Evolutionary conservation across 2,113 vertebrate genomes (phyloP).

Genomic region (Eupsittula cactorum): DNA sequence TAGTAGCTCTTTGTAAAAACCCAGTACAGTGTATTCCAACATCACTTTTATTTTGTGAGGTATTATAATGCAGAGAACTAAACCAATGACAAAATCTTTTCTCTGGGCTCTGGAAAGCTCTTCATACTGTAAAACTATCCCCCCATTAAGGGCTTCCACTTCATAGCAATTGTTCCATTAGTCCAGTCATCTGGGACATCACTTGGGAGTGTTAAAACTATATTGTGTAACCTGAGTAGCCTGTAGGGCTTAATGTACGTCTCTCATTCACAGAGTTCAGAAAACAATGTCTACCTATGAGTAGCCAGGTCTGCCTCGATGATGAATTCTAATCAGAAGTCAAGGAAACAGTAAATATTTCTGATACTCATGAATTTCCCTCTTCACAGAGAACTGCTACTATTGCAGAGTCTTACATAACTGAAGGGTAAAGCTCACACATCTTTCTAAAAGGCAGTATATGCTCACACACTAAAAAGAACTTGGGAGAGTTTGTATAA

Average conservation of each 20-base stretch:
- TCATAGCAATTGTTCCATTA: not conserved
- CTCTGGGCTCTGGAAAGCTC: not conserved
- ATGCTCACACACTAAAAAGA: not conserved
- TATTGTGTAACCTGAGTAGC: not conserved
- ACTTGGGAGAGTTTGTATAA: not conserved
- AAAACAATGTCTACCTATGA: not conserved
- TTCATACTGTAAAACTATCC: not conserved
- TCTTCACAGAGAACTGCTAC: not conserved
- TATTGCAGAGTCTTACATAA: not conserved
- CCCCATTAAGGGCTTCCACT: not conserved
- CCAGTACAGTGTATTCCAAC: not conserved
- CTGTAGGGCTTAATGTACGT: not conserved
- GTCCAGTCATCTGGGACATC: not conserved
- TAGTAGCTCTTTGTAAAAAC: not conserved
- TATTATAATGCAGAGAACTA: not conserved
- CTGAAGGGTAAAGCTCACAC: not conserved
- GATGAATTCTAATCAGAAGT: not conserved
- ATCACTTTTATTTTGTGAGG: not conserved
- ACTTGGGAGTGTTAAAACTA: not conserved
- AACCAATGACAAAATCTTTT: accelerated
- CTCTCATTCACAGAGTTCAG: not conserved
- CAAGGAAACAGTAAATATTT: not conserved
- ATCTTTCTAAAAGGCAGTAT: not conserved
- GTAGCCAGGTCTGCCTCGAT: not conserved
- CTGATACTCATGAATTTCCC: not conserved